Conservation (phyloP, 2,797 vertebrate species). For the Protonibea diacanthus region DNA sequence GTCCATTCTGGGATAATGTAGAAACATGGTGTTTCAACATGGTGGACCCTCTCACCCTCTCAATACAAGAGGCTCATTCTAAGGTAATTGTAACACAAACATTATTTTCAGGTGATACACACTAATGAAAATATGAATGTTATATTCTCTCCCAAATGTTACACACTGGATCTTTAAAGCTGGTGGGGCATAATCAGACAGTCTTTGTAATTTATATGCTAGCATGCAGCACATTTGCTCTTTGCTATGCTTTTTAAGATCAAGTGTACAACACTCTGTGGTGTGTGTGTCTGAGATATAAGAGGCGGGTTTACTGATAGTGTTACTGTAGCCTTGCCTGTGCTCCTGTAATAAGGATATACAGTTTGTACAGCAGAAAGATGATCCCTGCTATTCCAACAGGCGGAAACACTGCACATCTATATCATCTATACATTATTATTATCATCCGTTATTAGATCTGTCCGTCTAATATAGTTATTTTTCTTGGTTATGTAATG, state of each 20-base stretch:
- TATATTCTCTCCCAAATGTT: too few relatives aligned
- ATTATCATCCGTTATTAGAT: background rate
- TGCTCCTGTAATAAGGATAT: conserved; percentile 20
- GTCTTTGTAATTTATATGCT: conserved; percentile 7
- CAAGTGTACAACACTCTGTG: conserved; percentile 14
- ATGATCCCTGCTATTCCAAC: conserved; percentile 36
- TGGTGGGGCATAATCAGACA: background rate
- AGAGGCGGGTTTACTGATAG: conserved; percentile 23
- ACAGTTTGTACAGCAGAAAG: conserved; percentile 46
- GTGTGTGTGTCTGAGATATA: background rate
- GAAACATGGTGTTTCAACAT: too few relatives aligned
- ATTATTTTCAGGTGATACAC: too few relatives aligned
- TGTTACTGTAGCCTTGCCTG: conserved; percentile 25
- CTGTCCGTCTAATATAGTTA: background rate
- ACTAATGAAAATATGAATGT: too few relatives aligned
- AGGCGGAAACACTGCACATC: conserved; percentile 6
- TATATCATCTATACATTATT: background rate
- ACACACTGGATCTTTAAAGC: background rate
- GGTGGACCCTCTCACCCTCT: too few relatives aligned
- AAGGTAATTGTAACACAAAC: too few relatives aligned
- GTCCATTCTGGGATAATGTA: too few relatives aligned
- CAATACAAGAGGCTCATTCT: too few relatives aligned
- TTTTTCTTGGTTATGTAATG: background rate
- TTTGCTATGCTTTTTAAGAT: conserved; percentile 20
- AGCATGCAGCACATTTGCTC: conserved; percentile 9